Evolutionary conservation across 2,888 invertebrate genomes (phyloP).

Genomic region (Bugula neritina): DNA sequence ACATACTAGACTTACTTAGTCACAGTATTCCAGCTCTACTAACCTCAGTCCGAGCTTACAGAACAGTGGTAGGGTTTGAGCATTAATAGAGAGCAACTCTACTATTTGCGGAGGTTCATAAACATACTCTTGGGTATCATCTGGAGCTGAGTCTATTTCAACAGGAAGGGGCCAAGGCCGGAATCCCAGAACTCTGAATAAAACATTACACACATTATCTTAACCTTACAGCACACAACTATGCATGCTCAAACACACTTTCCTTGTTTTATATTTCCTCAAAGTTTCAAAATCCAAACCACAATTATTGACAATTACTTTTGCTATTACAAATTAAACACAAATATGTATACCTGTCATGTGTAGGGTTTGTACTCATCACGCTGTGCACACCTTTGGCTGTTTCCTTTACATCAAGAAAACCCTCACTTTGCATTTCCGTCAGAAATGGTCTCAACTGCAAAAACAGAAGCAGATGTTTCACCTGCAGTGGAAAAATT

Average conservation of each 20-base stretch:
- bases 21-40: too few species aligned
- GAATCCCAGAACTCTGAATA: constrained; percentile 28
- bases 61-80: constrained; percentile 63
- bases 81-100: constrained; percentile 67
- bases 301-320: too few species aligned
- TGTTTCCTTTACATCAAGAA: constrained; percentile 53
- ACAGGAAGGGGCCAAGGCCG: constrained; percentile 28
- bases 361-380: constrained; percentile 59
- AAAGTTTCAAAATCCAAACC: too few species aligned
- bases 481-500: too few species aligned
- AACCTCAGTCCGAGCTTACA: constrained; percentile 31
- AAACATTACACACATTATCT: too few species aligned
- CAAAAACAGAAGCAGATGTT: constrained; percentile 15
- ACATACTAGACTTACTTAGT: too few species aligned
- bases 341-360: constrained; percentile 39
- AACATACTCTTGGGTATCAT: constrained; percentile 30
- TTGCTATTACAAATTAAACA: too few species aligned
- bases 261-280: too few species aligned
- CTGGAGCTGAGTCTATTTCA: constrained; percentile 27
- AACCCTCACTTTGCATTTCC: constrained; percentile 66
- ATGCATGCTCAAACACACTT: too few species aligned
- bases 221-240: too few species aligned
- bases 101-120: constrained; percentile 60
- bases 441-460: constrained; percentile 71
- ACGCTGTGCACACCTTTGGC: constrained; percentile 78